Percentiles rank a stretch among this genome's conserved stretches.
phyloP scores from a whole-genome alignment of 2,797 vertebrate genomes.

The Thripadectes ignobilis region DNA sequence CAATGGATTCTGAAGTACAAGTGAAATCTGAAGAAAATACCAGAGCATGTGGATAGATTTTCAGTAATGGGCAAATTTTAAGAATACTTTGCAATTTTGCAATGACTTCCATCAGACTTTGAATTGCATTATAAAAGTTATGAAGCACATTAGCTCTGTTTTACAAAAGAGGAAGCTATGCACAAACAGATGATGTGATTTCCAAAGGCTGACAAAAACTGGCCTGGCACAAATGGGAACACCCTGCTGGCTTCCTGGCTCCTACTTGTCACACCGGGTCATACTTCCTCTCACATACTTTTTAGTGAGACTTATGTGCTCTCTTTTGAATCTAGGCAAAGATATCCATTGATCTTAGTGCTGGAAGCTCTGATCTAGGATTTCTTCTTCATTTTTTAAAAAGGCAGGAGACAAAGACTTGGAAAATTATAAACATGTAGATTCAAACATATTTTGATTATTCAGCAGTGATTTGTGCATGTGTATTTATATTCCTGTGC shows the following conservation, averaged over 20 bases:
- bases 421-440: background rate
- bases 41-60: background rate
- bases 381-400: background rate
- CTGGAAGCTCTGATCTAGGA: background rate
- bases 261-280: background rate
- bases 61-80: background rate
- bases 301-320: background rate
- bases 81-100: background rate
- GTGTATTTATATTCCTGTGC: background rate
- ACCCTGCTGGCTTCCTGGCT: background rate
- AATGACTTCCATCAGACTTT: background rate
- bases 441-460: background rate
- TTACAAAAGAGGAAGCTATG: background rate
- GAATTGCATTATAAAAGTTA: background rate
- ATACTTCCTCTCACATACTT: background rate
- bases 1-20: background rate
- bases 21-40: background rate
- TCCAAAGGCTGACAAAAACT: background rate
- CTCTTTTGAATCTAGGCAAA: background rate
- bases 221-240: background rate
- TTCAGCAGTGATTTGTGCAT: background rate
- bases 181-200: background rate
- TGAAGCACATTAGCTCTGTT: background rate
- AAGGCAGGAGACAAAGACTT: background rate
- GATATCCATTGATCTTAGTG: background rate